Evolutionary conservation across 2,113 vertebrate genomes (phyloP), one percentile per base, ranked within the genome.

Genomic region (Forbesichthys papilliferus): DNA sequence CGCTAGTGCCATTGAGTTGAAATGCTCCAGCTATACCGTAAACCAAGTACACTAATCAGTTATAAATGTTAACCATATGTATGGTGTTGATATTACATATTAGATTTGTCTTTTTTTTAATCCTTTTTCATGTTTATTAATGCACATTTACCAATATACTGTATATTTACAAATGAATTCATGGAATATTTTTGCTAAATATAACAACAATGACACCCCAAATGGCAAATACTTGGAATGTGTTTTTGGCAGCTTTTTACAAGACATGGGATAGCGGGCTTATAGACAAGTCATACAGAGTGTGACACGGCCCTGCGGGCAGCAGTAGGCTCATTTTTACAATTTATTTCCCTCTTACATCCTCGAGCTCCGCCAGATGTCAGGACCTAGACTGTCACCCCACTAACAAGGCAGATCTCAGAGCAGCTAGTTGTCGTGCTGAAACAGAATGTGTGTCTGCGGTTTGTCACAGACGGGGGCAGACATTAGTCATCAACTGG

Each of bases 401-500:
- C 47, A 20, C 72, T 80, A 84, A 83, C 78, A 76, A 86, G 70
- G 48, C 68, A 66, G 18, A 74, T 80, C 76, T 80, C 60, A 3
- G 12, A 77, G 67, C 10, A 34, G 67, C 47, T 1, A 1, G 56
- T 20, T 64, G 73, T 34, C 70, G 66, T 57, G 64, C 71, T 69
- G 70, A 66, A 53, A 51, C 61, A 65, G 54, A 61, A 49, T 16
- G 20, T 49, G 9, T 61, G 54, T 47, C 77, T 8, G 42, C 10
- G 79, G 78, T 66, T 70, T 77, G 77, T 77, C 69, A 72, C 53
- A 75, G 33, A 72, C 51, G 66, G 75, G 67, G 20, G 56, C 71
- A 76, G 69, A 71, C 76, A 83, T 87, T 73, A 75, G 66, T 87
- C 83, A 85, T 76, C 78, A 47, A 64, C 55, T 64, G 74, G 69